Conservation (phyloP, 2,113 vertebrate species). For the Xyliphius kryptos region DNA sequence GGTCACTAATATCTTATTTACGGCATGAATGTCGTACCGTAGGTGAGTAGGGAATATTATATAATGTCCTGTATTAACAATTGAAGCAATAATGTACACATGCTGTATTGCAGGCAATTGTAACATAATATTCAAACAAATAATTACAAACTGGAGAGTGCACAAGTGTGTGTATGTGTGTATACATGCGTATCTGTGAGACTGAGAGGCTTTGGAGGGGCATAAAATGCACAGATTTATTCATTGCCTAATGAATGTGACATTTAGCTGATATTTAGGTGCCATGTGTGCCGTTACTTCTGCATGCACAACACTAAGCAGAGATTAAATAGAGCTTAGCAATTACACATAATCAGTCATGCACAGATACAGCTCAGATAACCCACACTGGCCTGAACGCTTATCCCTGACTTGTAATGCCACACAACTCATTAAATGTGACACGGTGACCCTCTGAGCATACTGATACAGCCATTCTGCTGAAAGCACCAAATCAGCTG, state of each 20-base stretch:
- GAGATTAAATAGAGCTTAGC: slow-evolving; percentile 64
- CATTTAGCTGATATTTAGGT: slow-evolving; percentile 74
- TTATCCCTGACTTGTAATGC: slow-evolving; percentile 51
- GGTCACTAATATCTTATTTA: too few relatives aligned
- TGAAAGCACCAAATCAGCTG: slow-evolving; percentile 22
- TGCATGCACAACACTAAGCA: slow-evolving; percentile 49
- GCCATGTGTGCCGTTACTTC: slow-evolving; percentile 37
- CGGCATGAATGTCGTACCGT: too few relatives aligned
- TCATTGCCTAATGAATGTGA: slow-evolving; percentile 63
- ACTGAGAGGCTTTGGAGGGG: slow-evolving; percentile 24
- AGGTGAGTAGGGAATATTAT: too few relatives aligned
- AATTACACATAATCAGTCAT: slow-evolving; percentile 58
- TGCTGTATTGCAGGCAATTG: too few relatives aligned
- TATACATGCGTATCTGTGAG: too few relatives aligned
- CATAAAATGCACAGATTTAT: slow-evolving; percentile 47
- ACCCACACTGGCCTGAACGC: slow-evolving; percentile 40
- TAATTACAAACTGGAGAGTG: too few relatives aligned
- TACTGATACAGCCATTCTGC: slow-evolving; percentile 21
- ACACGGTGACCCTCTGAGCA: slow-evolving; percentile 25
- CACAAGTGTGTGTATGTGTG: slow-evolving; percentile 28
- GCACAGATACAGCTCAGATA: slow-evolving; percentile 51
- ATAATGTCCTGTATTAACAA: too few relatives aligned
- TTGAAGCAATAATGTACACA: too few relatives aligned
- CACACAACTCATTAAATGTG: slow-evolving; percentile 58
- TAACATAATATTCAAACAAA: too few relatives aligned